Conservation (phyloP, 2,113 vertebrate genomes). For the Mormyrus lacerda region DNA sequence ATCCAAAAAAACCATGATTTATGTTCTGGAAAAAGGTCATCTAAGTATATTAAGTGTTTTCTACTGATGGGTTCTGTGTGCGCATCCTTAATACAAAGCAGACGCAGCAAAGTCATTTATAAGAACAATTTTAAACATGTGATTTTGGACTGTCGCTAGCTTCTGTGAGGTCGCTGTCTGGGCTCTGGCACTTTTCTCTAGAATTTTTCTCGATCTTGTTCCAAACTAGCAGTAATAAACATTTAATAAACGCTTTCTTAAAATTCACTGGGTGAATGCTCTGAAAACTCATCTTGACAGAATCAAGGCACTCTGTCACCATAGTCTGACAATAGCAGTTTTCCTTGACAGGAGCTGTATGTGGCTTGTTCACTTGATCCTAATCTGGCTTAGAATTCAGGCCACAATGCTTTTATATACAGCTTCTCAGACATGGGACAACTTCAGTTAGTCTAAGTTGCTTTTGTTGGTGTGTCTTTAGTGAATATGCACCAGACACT, state of each 20-base stretch:
- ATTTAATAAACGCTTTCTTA: neutral
- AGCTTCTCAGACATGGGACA: neutral
- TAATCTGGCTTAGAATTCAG: neutral
- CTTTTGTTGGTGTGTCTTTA: neutral
- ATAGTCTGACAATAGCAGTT: neutral
- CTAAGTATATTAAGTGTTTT: neutral
- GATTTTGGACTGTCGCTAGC: conserved; percentile 23
- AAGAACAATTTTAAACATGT: neutral
- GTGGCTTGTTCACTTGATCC: neutral
- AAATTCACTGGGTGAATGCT: neutral
- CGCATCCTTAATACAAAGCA: neutral
- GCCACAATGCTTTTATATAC: neutral
- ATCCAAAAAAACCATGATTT: neutral
- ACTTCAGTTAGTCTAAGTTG: neutral
- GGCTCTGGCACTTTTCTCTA: neutral
- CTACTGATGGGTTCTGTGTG: neutral
- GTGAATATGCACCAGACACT: neutral
- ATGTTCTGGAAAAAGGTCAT: neutral
- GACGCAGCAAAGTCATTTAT: neutral
- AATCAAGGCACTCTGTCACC: neutral
- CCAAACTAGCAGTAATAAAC: neutral
- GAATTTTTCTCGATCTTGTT: neutral
- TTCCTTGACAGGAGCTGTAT: neutral
- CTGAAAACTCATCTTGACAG: neutral
- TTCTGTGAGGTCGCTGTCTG: conserved; percentile 23